Evolutionary conservation across 2,888 invertebrate species (phyloP).

Genomic region (Agrenia bidenticulata): DNA sequence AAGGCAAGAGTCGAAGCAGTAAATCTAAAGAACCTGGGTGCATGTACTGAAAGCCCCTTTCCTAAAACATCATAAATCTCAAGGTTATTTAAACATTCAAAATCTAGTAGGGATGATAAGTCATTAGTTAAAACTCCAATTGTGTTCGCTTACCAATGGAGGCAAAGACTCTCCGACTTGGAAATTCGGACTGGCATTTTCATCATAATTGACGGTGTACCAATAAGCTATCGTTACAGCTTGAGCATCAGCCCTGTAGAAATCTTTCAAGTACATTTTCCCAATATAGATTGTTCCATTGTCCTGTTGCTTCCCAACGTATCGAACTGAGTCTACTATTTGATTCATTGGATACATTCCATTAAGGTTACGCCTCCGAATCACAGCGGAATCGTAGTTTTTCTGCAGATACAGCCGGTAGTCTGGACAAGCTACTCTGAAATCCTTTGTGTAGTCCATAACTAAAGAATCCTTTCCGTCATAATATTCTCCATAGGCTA

Average conservation of each 20-base stretch:
- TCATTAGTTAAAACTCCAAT: neutral
- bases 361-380: no score
- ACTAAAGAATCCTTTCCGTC: conserved; percentile 4
- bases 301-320: conserved; percentile 15
- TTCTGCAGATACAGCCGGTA: neutral
- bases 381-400: neutral
- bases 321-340: conserved; percentile 2
- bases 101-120: no score
- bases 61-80: neutral
- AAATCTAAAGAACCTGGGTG: conserved; percentile 11
- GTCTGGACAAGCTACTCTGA: conserved; percentile 9
- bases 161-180: neutral
- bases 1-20: neutral
- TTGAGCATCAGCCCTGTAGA: conserved; percentile 5
- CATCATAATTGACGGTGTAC: conserved; percentile 6
- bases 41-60: conserved; percentile 11
- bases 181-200: neutral
- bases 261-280: conserved; percentile 7
- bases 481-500: conserved; percentile 13
- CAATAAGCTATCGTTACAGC: conserved; percentile 9
- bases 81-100: neutral
- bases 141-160: neutral
- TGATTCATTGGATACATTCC: neutral
- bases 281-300: conserved; percentile 11
- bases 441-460: neutral